phyloP scores from a whole-genome alignment of 2,113 vertebrate species.

The Tragelaphus strepsiceros region DNA sequence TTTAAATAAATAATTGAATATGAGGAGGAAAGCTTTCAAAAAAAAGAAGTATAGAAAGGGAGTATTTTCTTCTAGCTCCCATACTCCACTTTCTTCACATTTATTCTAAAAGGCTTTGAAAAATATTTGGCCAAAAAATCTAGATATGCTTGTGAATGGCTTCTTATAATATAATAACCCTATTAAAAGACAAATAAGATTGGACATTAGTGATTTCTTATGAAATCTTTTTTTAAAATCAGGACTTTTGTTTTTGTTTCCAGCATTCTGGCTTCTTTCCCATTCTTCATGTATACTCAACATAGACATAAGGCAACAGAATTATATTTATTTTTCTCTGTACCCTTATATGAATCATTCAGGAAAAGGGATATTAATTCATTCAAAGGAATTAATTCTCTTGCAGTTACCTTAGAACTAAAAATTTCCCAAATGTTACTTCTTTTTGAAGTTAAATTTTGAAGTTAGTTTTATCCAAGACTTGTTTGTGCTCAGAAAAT shows the following conservation, averaged over 20 bases:
- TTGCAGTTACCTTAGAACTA: background rate
- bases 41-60: background rate
- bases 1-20: background rate
- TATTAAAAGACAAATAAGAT: background rate
- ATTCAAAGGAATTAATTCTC: background rate
- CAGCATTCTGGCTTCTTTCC: background rate
- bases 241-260: background rate
- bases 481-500: background rate
- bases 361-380: background rate
- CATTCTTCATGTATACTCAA: background rate
- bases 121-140: background rate
- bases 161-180: background rate
- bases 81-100: background rate
- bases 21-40: background rate
- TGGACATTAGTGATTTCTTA: background rate
- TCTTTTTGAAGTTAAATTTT: slow-evolving; percentile 11
- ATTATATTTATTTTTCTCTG: background rate
- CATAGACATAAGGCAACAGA: background rate
- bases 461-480: too few species aligned
- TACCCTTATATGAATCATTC: background rate
- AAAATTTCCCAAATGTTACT: background rate
- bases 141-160: background rate
- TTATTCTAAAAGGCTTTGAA: background rate
- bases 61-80: background rate
- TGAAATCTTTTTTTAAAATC: background rate